Evolutionary conservation across 2,797 vertebrate genomes (phyloP), one percentile per base, ranked within the genome.

Genomic region (Crax fasciolata): DNA sequence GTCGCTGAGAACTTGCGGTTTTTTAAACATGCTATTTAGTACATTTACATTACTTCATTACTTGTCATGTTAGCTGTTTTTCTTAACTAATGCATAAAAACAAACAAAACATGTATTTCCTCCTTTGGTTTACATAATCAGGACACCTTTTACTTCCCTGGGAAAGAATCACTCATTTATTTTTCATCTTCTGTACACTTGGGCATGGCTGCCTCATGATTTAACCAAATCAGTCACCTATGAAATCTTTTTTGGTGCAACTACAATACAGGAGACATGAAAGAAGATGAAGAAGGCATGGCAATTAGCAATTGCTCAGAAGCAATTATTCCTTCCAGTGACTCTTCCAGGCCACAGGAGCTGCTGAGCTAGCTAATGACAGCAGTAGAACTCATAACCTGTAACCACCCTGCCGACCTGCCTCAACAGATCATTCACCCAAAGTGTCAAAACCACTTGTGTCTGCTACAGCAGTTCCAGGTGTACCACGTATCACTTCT

Each of bases 291-390:
- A 74, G 91, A 89, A 67, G 38, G 17, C 78, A 73, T 2, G n/a
- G 59, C 73, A 86, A 86, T 74, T 90, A 88, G 18, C 27, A 83
- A 92, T 87, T 84, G 62, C 58, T 66, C 59, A 39, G 49, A 75
- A 92, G 62, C 55, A 82, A 89, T 84, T 95, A 81, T n/a, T 74
- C n/a, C 67, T 74, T 71, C 58, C 71, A 85, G 58, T 23, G 57
- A 70, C 63, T 84, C 43, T 71, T 87, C 39, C 71, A 81, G 55
- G 65, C 74, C 39, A 39, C 35, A 68, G 38, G n/a, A 93, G 35
- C 48, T 95, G 86, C 92, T 95, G 92, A 96, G 78, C 49, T 68
- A 84, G 86, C 66, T 54, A 43, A 89, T 66, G 46, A 51, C 43
- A 87, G 79, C 75, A 82, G 43, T 74, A 51, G 67, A 68, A 70